Base-by-base conservation (phyloP, 35 echinoderm and acorn worm species). In the Apostichopus californicus region DNA sequence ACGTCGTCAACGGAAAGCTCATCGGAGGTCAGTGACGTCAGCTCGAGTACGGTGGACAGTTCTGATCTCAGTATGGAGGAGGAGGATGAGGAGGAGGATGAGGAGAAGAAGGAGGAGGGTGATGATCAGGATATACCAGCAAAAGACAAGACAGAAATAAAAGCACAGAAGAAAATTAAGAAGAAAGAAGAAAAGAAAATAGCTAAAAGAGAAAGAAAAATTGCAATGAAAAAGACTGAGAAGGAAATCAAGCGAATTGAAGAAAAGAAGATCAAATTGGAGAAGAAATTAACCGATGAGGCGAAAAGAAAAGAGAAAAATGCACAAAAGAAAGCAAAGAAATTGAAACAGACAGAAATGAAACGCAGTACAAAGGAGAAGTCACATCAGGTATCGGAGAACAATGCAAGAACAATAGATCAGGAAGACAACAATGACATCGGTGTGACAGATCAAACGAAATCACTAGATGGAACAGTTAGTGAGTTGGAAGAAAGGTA, bases 11-110 rank as follows among this genome's bases (percentile, higher is more conserved):
- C 86, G 6, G 86, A 66, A 68, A 88, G 81, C 52, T 68, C 92
- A 46, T 95, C 96, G 5, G 93, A 93, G 53, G 82, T 97, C 91
- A 97, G 96, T 87, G 91, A 93, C 15, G 96, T 92, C 71, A 98
- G 94, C 63, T 88, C 94, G 5, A 95, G 92, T 56, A 94, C 90
- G 72, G 93, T 96, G 58, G 78, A 54, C 56, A 94, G 73, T 63
- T 81, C 78, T 22, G 95, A 96, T 10, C 57, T 94, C 26, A 92
- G 80, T 13, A 55, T 77, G 9, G 93, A 94, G 83, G 88, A 93
- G 9, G 93, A 94, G 12, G 55, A 46, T 2, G 34, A 46, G 17
- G 83, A 61, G 12, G 55, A 46, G 34, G 34, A 46, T n/a, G n/a
- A n/a, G 34, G 3, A 46, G 34, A 2, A 46, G 2, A 2, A 3